A percentile compares a stretch with the other conserved stretches of the same genome.
These are phyloP conservation scores for Latrodectus elegans DNA, from an alignment of 2,888 invertebrate genomes.

Conservation along the genomic window DNA sequence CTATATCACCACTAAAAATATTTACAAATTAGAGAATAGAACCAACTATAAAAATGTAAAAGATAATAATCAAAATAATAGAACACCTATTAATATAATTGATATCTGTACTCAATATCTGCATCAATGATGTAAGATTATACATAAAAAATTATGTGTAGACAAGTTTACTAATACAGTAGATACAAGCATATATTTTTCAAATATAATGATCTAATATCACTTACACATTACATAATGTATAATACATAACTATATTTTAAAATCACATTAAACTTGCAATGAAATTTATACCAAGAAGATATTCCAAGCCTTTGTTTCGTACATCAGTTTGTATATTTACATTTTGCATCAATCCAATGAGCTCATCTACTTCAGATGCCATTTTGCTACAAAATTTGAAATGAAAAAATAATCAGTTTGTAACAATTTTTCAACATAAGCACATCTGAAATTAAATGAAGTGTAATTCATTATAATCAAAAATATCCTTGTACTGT, in stretches of 20 bases:
- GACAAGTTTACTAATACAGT: neutral
- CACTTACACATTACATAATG: neutral
- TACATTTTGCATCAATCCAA: constrained; percentile 3
- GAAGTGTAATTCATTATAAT: neutral
- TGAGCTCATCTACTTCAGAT: constrained; percentile 1
- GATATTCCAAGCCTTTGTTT: neutral
- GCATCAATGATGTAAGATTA: neutral
- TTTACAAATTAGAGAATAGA: too few relatives aligned
- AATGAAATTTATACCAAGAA: constrained; percentile 1
- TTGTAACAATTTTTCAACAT: neutral
- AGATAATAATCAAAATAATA: too few relatives aligned
- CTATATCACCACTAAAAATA: neutral
- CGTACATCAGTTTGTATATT: neutral
- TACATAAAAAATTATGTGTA: neutral
- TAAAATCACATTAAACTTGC: neutral
- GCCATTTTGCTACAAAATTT: neutral
- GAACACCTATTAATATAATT: too few relatives aligned
- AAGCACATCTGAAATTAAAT: neutral
- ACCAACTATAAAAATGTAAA: too few relatives aligned
- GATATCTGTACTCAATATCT: neutral
- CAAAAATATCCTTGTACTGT: too few relatives aligned
- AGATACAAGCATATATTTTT: too few relatives aligned
- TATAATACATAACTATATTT: neutral
- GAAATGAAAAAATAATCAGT: neutral
- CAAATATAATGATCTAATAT: neutral